Percentiles rank a stretch among this genome's conserved stretches.
These are phyloP conservation scores for Athalia rosae DNA, from an alignment of 2,888 invertebrate genomes.

Conservation along the genomic window DNA sequence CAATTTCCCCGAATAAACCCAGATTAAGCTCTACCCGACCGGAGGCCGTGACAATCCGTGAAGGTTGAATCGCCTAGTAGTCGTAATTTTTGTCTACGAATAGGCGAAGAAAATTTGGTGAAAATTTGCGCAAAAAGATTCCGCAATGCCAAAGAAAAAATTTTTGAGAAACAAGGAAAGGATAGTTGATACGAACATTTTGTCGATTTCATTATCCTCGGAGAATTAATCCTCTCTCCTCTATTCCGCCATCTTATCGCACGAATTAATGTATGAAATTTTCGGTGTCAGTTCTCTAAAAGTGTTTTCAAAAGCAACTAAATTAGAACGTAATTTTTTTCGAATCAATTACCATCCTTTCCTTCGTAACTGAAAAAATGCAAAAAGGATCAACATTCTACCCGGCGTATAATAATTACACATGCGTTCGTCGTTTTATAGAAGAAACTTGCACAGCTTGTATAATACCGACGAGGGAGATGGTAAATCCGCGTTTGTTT, in stretches of 20 bases:
- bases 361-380: no score
- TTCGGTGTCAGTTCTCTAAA: no score
- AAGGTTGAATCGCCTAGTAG: not conserved
- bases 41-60: slow-evolving; percentile 23
- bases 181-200: not conserved
- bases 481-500: slow-evolving; percentile 3
- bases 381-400: not conserved
- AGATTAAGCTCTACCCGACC: slow-evolving; percentile 29
- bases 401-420: no score
- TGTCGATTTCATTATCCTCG: not conserved
- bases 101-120: not conserved
- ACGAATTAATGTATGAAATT: no score
- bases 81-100: slow-evolving; percentile 1
- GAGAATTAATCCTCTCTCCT: no score
- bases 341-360: no score
- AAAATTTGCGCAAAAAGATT: not conserved
- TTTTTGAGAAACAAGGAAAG: not conserved
- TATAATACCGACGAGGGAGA: not conserved
- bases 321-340: no score
- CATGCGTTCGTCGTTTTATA: no score
- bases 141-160: not conserved
- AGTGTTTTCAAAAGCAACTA: no score
- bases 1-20: slow-evolving; percentile 40
- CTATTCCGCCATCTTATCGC: no score
- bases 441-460: not conserved